Evolutionary conservation across 1,140 invertebrate genomes (phyloP).

Genomic region (Diorhabda carinulata): DNA sequence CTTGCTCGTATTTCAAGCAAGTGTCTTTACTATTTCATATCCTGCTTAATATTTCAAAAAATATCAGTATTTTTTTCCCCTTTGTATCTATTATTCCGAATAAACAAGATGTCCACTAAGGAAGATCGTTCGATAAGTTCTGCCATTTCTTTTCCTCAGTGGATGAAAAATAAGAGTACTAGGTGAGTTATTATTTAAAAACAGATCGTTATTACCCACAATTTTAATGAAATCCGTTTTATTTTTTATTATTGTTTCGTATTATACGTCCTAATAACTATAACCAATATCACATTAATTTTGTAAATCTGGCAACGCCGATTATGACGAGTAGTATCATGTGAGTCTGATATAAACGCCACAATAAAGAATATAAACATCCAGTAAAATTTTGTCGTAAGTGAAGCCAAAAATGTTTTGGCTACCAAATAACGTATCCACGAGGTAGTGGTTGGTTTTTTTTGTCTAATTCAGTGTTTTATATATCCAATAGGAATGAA

Average conservation of each 20-base stretch:
- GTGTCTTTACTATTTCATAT: background rate
- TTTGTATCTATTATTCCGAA: background rate
- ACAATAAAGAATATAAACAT: too few species aligned
- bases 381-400: too few species aligned
- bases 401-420: too few species aligned
- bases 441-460: too few species aligned
- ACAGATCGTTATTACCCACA: too few species aligned
- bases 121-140: conserved; percentile 51
- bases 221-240: too few species aligned
- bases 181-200: conserved; percentile 26
- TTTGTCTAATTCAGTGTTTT: too few species aligned
- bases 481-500: too few species aligned
- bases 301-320: background rate
- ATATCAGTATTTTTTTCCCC: background rate
- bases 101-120: conserved; percentile 42
- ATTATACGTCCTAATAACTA: background rate
- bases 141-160: conserved; percentile 55
- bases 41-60: background rate
- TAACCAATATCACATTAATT: background rate
- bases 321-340: too few species aligned
- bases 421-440: too few species aligned
- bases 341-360: too few species aligned
- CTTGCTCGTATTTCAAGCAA: background rate
- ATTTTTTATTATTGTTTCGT: background rate
- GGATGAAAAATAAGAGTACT: conserved; percentile 54